Evolutionary conservation across 2,113 vertebrate species (phyloP), one percentile per base, ranked within the genome.

Genomic region (Oryzias curvinotus): DNA sequence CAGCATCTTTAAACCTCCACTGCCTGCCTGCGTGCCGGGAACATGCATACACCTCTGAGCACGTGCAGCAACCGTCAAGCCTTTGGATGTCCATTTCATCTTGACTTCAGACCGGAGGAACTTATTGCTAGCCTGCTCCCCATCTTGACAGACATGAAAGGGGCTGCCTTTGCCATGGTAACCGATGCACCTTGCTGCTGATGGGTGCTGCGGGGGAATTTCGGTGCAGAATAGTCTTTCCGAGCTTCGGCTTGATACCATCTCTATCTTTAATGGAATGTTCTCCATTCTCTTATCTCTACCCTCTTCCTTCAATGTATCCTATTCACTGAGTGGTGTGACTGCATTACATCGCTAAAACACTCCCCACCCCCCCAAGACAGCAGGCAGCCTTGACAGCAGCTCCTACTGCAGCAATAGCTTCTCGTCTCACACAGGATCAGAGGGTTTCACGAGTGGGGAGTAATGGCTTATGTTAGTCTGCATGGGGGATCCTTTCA

Each of bases 111-210:
- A 57, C 66, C 14, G 78, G 78, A 75, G 68, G 41, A 81, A 81
- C 65, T 77, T 75, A 80, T 78, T 73, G 69, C 69, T 56, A 28
- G 65, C 71, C 60, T 80, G 50, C 73, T 76, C 71, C 75, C 77
- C 74, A 65, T 84, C 82, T 84, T 87, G 84, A 89, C 83, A 81
- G 85, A 86, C 84, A 86, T 83, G 87, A 85, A 85, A 90, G 89
- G 85, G 77, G 66, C 85, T 81, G 82, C 87, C 86, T 87, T 81
- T 55, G 82, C 90, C 91, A 92, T 91, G 91, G 90, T 82, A 91
- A 92, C 91, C 86, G 87, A 91, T 88, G 85, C 88, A 90, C 84
- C 89, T 90, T 89, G 78, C 66, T 68, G 59, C 83, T 65, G 17
- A 73, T 80, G 83, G 77, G 72, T 77, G 77, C 72, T 80, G 71